Evolutionary conservation across 1,140 invertebrate genomes (phyloP), one percentile per base, ranked within the genome.

Genomic region (Centruroides vittatus): DNA sequence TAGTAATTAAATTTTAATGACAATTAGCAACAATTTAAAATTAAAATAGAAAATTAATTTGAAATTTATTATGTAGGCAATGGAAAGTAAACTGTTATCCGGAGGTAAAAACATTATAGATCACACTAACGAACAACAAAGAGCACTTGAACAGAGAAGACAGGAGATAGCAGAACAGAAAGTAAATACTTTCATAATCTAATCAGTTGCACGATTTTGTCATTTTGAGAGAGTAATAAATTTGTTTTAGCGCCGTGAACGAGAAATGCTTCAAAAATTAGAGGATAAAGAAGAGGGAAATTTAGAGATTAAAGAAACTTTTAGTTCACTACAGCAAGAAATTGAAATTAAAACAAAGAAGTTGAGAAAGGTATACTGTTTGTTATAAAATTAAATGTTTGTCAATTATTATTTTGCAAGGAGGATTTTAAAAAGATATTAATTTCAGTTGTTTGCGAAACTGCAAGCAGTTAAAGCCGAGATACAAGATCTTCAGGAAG

Each of bases 271-370:
- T 68, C 87, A 93, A 73, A 82, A 86, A 69, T 77, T 95, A 54
- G 89, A 93, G 69, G 74, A 85, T 65, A 85, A 92, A 72, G 90
- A 98, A 71, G 87, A 95, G 70, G 88, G 84, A 6, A 89, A 89
- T 3, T 78, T 84, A 58, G 89, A 88, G 71, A 82, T 94, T 47
- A 82, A 84, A 50, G 86, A 88, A 71, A 91, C 88, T 0, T 94
- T 89, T 70, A 80, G 85, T 10, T 89, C 84, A 58, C 74, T 95
- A 34, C 88, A 93, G 71, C 89, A 93, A 73, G 90, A 94, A 74
- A 88, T 94, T 3, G 92, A 95, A 72, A 80, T 86, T 35, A 95
- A 94, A 74, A 88, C 88, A n/a, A 86, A 86, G 68, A 89, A 93
- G 78, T 75, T 88, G 36, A 87, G 86, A 67, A 86, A 78, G 67